Conservation (phyloP, 2,113 vertebrate genomes). For the Mungos mungo region DNA sequence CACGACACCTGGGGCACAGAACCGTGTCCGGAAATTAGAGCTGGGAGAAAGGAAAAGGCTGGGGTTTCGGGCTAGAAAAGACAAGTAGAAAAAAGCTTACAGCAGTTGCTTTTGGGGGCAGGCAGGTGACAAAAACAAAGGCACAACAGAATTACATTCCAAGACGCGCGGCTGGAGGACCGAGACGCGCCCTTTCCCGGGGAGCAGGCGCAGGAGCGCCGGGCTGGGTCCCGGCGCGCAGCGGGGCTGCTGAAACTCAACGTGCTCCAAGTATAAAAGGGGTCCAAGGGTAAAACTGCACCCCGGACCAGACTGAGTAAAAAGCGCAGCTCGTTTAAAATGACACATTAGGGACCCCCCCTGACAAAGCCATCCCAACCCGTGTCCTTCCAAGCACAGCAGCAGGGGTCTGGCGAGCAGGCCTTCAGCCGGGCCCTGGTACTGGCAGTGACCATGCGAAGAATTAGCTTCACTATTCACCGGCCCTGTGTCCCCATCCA, state of each 20-base stretch:
- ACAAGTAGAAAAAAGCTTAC: slow-evolving; percentile 79
- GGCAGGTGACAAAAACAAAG: slow-evolving; percentile 83
- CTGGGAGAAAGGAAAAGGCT: slow-evolving; percentile 80
- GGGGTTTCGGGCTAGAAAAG: slow-evolving; percentile 70
- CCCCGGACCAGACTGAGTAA: not conserved
- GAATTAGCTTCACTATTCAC: not conserved
- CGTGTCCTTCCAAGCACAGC: not conserved
- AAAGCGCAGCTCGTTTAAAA: not conserved
- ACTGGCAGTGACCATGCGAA: not conserved
- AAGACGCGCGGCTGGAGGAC: slow-evolving; percentile 69
- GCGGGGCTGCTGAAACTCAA: slow-evolving; percentile 29
- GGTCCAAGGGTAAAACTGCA: not conserved
- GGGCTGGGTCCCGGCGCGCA: not conserved
- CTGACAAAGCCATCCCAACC: not conserved
- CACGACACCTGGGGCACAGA: slow-evolving; percentile 89
- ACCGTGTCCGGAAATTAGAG: slow-evolving; percentile 86
- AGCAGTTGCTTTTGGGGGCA: slow-evolving; percentile 88
- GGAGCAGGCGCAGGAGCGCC: slow-evolving; percentile 58
- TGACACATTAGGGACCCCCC: not conserved
- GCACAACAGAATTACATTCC: slow-evolving; percentile 88
- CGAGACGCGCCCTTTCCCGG: slow-evolving; percentile 57
- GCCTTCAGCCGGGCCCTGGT: not conserved
- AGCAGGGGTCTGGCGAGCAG: not conserved
- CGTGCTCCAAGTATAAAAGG: not conserved
- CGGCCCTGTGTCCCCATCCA: accelerated